Conservation (phyloP, 2,113 vertebrate genomes). For the Pachyramphus minor region DNA sequence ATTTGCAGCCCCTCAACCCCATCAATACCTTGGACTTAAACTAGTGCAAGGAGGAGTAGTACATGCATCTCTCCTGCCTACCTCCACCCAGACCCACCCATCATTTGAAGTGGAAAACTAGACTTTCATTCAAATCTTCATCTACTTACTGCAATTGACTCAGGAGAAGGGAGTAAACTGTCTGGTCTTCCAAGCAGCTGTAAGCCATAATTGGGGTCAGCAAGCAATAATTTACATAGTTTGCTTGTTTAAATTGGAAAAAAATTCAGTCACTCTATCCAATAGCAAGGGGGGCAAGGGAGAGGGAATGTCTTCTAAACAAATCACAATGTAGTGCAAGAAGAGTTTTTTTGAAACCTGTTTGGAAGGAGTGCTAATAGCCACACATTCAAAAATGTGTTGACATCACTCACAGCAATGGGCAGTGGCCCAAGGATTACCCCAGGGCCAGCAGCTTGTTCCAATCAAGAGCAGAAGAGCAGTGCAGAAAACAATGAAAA, state of each 20-base stretch:
- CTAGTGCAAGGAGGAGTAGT: background rate
- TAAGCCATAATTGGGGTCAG: slow-evolving; percentile 23
- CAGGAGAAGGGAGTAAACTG: background rate
- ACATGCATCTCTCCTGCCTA: background rate
- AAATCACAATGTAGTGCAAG: slow-evolving; percentile 1
- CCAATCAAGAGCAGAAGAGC: slow-evolving; percentile 43
- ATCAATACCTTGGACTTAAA: background rate
- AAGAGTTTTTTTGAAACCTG: slow-evolving; percentile 36
- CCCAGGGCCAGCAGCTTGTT: slow-evolving; percentile 56
- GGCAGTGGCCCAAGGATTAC: slow-evolving; percentile 27
- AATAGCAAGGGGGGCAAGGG: background rate
- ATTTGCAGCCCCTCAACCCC: background rate
- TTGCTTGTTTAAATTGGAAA: slow-evolving; percentile 36
- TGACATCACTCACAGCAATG: slow-evolving; percentile 61
- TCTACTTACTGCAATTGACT: background rate
- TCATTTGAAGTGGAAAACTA: background rate
- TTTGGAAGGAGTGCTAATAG: slow-evolving; percentile 57
- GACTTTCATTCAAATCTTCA: background rate
- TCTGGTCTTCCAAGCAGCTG: slow-evolving; percentile 12
- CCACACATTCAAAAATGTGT: slow-evolving; percentile 51
- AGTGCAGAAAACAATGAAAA: slow-evolving; percentile 40
- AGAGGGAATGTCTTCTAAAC: background rate
- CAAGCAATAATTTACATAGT: slow-evolving; percentile 6
- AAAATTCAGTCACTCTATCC: background rate
- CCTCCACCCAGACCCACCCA: background rate